phyloP scores from a whole-genome alignment of 2,113 vertebrate species.

The Pachycephala philippinensis region DNA sequence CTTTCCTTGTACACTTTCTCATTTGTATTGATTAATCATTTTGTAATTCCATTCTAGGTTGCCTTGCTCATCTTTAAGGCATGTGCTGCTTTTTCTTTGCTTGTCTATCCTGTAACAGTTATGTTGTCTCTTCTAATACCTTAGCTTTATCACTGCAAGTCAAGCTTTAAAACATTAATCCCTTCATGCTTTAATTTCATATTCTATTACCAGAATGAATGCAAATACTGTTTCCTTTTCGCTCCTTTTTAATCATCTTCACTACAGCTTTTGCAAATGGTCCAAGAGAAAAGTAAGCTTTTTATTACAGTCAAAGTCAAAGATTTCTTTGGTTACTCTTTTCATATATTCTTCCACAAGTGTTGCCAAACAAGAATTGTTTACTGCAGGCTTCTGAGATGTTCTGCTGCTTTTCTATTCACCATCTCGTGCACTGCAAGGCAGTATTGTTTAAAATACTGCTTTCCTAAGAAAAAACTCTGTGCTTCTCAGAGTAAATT shows the following conservation, averaged over 20 bases:
- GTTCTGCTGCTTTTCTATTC: slow-evolving; percentile 16
- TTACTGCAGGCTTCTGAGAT: slow-evolving; percentile 21
- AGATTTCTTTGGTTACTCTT: slow-evolving; percentile 43
- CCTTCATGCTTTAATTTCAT: slow-evolving; percentile 81
- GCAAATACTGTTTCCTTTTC: slow-evolving; percentile 73
- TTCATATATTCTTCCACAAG: slow-evolving; percentile 24
- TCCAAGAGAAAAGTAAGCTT: slow-evolving; percentile 66
- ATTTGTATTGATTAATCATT: slow-evolving; percentile 92
- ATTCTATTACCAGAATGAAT: slow-evolving; percentile 81
- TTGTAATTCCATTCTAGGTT: slow-evolving; percentile 84
- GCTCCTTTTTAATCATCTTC: slow-evolving; percentile 73
- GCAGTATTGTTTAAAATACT: neutral
- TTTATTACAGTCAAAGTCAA: slow-evolving; percentile 56
- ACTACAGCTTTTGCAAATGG: slow-evolving; percentile 66
- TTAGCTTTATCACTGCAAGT: slow-evolving; percentile 78
- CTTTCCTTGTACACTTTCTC: slow-evolving; percentile 74
- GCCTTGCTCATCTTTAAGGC: slow-evolving; percentile 85
- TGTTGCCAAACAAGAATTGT: slow-evolving; percentile 32
- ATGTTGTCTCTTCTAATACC: slow-evolving; percentile 78
- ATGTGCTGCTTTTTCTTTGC: slow-evolving; percentile 73
- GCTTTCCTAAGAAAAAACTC: neutral
- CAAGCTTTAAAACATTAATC: slow-evolving; percentile 83
- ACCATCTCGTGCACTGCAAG: neutral
- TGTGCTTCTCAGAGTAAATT: neutral
- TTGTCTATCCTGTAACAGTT: slow-evolving; percentile 80